Evolutionary conservation across 2,888 invertebrate species (phyloP).

Genomic region (Nowickia ferox): DNA sequence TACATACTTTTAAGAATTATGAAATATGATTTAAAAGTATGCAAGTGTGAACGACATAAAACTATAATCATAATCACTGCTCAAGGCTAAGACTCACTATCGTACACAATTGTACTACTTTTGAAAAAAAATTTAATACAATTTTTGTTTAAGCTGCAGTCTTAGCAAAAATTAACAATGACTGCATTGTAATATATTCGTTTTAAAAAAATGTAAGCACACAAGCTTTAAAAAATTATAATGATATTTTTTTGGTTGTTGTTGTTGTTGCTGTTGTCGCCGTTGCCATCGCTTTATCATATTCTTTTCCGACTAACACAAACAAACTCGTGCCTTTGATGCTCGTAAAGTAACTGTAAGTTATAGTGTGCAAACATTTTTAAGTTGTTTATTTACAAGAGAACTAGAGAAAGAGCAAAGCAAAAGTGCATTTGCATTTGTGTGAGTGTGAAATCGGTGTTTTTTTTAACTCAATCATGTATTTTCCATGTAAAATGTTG

Average conservation of each 20-base stretch:
- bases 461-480: neutral
- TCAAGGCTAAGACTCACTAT: too few relatives aligned
- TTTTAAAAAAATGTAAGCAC: neutral
- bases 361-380: conserved; percentile 55
- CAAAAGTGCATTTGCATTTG: neutral
- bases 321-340: conserved; percentile 23
- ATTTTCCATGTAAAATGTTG: conserved; percentile 21
- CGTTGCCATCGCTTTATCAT: neutral
- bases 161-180: neutral
- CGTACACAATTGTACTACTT: too few relatives aligned
- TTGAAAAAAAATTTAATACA: too few relatives aligned
- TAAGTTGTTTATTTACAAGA: conserved; percentile 42
- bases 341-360: conserved; percentile 47
- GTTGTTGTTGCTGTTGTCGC: neutral
- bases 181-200: neutral
- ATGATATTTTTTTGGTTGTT: conserved; percentile 15
- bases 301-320: neutral
- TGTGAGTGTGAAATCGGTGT: neutral
- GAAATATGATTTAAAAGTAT: too few relatives aligned
- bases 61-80: too few relatives aligned
- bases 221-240: neutral
- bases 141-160: too few relatives aligned
- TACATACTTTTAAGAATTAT: too few relatives aligned
- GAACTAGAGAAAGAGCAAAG: conserved; percentile 3
- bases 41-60: too few relatives aligned